Conservation (phyloP, 1,140 invertebrate species). For the Carposina sasakii region DNA sequence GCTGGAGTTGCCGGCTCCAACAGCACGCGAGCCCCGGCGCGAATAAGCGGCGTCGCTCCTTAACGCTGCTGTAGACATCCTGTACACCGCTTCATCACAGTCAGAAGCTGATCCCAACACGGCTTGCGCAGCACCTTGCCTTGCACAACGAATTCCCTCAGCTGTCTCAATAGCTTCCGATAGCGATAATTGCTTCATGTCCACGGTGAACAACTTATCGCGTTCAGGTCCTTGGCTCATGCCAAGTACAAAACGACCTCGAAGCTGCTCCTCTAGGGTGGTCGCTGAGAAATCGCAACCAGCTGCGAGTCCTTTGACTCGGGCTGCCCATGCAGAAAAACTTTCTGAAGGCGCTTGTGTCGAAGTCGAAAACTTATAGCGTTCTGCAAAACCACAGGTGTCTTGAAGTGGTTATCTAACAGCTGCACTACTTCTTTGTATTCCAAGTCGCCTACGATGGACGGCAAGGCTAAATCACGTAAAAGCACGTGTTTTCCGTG, state of each 20-base stretch:
- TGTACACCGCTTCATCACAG: too few relatives aligned
- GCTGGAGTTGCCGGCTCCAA: too few relatives aligned
- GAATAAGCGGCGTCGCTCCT: too few relatives aligned
- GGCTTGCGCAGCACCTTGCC: neutral
- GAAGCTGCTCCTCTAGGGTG: neutral
- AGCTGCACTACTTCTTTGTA: neutral
- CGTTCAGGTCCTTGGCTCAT: slow-evolving; percentile 1
- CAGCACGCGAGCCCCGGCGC: too few relatives aligned
- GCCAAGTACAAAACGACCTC: slow-evolving; percentile 9
- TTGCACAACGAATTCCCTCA: neutral
- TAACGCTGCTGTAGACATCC: too few relatives aligned
- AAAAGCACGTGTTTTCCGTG: neutral
- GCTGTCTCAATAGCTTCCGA: neutral
- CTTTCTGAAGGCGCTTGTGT: neutral
- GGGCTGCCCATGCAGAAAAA: slow-evolving; percentile 2
- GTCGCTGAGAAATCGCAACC: neutral
- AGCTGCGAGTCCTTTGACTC: neutral
- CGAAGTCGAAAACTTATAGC: neutral
- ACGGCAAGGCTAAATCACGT: slow-evolving; percentile 3
- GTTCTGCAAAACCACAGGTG: slow-evolving; percentile 7
- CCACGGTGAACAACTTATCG: slow-evolving; percentile 3
- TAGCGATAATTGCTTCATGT: neutral
- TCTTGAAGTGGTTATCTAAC: neutral
- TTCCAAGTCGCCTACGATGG: neutral
- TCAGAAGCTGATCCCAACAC: too few relatives aligned